Conservation (phyloP, 2,113 vertebrate genomes). For the Myiagra hebetior region DNA sequence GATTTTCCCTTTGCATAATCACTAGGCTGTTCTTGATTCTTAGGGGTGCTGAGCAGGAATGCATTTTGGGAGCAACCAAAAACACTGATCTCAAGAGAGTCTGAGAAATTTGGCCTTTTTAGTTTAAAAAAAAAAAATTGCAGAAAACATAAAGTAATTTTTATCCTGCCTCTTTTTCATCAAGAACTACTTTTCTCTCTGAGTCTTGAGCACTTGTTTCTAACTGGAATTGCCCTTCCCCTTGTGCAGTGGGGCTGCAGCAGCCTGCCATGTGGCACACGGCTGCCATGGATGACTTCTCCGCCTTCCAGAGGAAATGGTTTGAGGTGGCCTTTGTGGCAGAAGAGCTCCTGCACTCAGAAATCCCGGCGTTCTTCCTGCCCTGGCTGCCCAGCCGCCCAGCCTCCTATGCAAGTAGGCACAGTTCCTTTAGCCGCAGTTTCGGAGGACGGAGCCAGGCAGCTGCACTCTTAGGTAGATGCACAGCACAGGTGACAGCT, state of each 20-base stretch:
- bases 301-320: constrained; percentile 96
- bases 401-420: constrained; percentile 96
- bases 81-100: neutral
- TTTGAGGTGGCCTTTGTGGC: constrained; percentile 94
- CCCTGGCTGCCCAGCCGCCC: constrained; percentile 97
- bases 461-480: constrained; percentile 93
- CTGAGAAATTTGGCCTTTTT: neutral
- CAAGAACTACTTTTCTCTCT: neutral
- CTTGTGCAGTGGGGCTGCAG: constrained; percentile 65
- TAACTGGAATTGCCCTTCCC: neutral
- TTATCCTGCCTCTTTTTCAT: neutral
- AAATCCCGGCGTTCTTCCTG: constrained; percentile 91
- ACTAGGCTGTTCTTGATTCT: neutral
- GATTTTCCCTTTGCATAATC: neutral
- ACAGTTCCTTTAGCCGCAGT: constrained; percentile 99
- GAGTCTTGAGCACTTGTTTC: neutral
- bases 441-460: constrained; percentile 99
- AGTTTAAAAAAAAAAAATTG: neutral
- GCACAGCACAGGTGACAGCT: constrained; percentile 39
- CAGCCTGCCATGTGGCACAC: constrained; percentile 81
- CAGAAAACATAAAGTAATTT: neutral
- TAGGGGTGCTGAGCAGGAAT: neutral
- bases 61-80: neutral
- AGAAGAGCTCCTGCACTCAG: constrained; percentile 88
- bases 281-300: constrained; percentile 86